phyloP scores from a whole-genome alignment of 2,888 invertebrate genomes.

The Phaedon cochleariae region DNA sequence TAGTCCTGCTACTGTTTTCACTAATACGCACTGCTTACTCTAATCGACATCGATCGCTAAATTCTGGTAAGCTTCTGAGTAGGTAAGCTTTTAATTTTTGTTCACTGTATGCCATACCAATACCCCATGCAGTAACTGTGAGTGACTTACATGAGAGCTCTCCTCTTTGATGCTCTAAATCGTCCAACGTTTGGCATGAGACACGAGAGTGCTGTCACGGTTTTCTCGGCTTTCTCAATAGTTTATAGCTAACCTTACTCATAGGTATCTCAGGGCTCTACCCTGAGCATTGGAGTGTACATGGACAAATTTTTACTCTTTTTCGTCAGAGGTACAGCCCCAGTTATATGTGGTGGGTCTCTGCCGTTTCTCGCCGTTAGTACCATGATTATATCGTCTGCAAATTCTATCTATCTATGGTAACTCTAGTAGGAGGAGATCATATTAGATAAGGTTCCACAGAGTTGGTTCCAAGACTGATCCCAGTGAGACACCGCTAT shows the following conservation, averaged over 20 bases:
- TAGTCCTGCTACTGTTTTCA: background rate
- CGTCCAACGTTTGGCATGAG: constrained; percentile 26
- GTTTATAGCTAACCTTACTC: constrained; percentile 15
- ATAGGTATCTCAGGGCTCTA: constrained; percentile 12
- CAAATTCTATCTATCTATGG: constrained; percentile 20
- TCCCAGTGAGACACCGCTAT: constrained; percentile 23
- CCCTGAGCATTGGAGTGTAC: no score
- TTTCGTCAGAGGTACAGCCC: constrained; percentile 18
- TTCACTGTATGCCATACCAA: constrained; percentile 17
- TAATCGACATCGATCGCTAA: background rate
- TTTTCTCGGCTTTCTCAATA: background rate
- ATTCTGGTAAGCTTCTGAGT: background rate
- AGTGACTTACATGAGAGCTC: constrained; percentile 12
- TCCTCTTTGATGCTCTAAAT: constrained; percentile 7
- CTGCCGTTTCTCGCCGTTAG: no score
- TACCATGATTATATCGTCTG: constrained; percentile 21
- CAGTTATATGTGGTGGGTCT: constrained; percentile 22
- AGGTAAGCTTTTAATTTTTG: background rate
- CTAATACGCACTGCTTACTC: background rate
- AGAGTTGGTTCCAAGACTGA: constrained; percentile 21
- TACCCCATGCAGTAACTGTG: constrained; percentile 24
- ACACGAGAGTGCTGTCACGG: background rate
- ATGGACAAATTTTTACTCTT: background rate
- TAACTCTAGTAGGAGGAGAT: constrained; percentile 1
- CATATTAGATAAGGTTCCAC: constrained; percentile 19